Conservation (phyloP, 2,113 vertebrate genomes). For the Oceanodroma tethys region DNA sequence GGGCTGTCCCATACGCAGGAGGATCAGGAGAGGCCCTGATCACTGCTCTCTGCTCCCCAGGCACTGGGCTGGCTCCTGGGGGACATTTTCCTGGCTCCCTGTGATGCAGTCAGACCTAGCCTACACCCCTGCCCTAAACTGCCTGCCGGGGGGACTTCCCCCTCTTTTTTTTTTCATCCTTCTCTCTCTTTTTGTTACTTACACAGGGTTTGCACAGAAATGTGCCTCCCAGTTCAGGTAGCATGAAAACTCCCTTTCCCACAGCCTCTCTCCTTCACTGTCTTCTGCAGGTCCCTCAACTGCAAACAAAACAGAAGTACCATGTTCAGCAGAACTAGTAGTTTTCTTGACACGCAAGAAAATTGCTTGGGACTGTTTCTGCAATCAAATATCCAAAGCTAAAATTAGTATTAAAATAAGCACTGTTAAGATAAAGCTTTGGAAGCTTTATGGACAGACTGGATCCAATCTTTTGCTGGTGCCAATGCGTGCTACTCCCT, state of each 20-base stretch:
- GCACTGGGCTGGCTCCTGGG: background rate
- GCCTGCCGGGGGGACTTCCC: background rate
- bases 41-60: background rate
- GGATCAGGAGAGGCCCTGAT: background rate
- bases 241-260: background rate
- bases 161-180: background rate
- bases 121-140: background rate
- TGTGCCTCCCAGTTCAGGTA: background rate
- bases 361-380: background rate
- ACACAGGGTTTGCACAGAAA: background rate
- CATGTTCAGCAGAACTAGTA: background rate
- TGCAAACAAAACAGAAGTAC: background rate
- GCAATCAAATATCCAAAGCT: background rate
- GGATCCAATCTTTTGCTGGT: background rate
- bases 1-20: background rate
- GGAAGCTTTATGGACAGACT: background rate
- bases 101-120: background rate
- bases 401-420: background rate
- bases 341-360: background rate
- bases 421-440: background rate
- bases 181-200: background rate
- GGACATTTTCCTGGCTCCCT: background rate
- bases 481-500: background rate
- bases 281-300: background rate
- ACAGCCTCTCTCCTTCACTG: background rate